Conservation (phyloP, 1,140 invertebrate species). For the Lepidurus apus region DNA sequence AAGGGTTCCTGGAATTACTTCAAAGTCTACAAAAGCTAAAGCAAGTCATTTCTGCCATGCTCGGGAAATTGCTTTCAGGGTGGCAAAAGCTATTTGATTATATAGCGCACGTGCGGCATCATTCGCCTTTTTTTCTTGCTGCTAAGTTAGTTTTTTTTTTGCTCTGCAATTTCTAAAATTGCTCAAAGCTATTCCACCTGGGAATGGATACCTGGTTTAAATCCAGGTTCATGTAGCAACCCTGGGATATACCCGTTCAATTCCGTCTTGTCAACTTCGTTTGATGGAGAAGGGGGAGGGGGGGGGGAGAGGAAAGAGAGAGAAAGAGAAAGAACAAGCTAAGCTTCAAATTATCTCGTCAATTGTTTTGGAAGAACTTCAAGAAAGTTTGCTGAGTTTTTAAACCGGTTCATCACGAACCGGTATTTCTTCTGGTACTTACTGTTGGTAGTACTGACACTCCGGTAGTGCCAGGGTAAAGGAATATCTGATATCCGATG, state of each 20-base stretch:
- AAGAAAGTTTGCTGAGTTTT: not conserved
- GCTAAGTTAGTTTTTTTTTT: not conserved
- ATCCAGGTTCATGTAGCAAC: conserved; percentile 7
- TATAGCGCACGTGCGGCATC: not conserved
- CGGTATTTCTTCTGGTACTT: not conserved
- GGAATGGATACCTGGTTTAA: not conserved
- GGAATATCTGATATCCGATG: conserved; percentile 36
- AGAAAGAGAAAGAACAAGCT: conserved; percentile 39
- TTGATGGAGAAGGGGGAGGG: not conserved
- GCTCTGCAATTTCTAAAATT: not conserved
- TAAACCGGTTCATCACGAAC: no score
- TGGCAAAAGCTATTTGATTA: not conserved
- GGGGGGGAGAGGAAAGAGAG: conserved; percentile 26
- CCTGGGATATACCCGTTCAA: conserved; percentile 20
- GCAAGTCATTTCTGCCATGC: no score
- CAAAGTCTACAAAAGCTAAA: no score
- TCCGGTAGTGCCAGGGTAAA: conserved; percentile 27
- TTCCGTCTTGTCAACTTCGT: conserved; percentile 5
- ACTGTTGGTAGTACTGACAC: not conserved
- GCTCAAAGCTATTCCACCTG: not conserved
- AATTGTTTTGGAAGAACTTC: not conserved
- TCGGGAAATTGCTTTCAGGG: not conserved
- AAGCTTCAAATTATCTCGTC: conserved; percentile 41
- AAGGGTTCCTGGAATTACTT: no score
- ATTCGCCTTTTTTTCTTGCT: not conserved